phyloP scores from a whole-genome alignment of 2,797 vertebrate species.

The Parauchenoglanis ngamensis region DNA sequence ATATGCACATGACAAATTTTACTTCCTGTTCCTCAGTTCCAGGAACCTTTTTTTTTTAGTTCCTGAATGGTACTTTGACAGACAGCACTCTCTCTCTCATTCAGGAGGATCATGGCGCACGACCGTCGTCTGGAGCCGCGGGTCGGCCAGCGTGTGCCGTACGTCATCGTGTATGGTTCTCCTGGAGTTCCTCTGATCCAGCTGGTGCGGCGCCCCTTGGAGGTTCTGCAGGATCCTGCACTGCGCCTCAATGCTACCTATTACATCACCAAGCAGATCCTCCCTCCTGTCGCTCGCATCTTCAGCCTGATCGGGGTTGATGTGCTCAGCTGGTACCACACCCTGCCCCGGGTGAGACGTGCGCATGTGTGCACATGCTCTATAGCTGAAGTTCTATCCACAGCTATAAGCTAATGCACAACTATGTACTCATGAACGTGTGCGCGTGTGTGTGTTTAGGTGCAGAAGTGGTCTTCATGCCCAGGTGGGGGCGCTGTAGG shows the following conservation, averaged over 20 bases:
- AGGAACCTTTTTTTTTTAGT: not conserved
- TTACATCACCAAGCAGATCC: constrained; percentile 96
- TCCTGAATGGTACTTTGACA: not conserved
- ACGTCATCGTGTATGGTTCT: constrained; percentile 88
- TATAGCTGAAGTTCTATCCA: constrained; percentile 69
- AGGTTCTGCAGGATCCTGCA: constrained; percentile 86
- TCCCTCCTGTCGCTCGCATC: constrained; percentile 88
- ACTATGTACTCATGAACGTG: not conserved
- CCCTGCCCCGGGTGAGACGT: constrained; percentile 87
- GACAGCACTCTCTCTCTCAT: not conserved
- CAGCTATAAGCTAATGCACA: not conserved
- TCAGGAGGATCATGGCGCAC: constrained; percentile 86
- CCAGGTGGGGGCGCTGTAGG: constrained; percentile 64
- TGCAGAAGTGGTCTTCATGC: constrained; percentile 82
- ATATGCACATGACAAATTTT: too few species aligned
- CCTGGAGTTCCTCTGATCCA: constrained; percentile 94
- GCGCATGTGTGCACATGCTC: constrained; percentile 30
- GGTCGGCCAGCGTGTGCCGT: constrained; percentile 92
- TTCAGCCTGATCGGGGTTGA: constrained; percentile 95
- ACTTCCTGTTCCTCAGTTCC: not conserved
- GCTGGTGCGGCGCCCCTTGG: constrained; percentile 87
- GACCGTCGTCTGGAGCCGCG: constrained; percentile 93
- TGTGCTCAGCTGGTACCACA: constrained; percentile 94
- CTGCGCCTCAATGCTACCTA: constrained; percentile 90
- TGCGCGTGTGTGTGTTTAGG: constrained; percentile 66